phyloP scores from a whole-genome alignment of 1,140 invertebrate genomes.

The Rhagoletis pomonella region DNA sequence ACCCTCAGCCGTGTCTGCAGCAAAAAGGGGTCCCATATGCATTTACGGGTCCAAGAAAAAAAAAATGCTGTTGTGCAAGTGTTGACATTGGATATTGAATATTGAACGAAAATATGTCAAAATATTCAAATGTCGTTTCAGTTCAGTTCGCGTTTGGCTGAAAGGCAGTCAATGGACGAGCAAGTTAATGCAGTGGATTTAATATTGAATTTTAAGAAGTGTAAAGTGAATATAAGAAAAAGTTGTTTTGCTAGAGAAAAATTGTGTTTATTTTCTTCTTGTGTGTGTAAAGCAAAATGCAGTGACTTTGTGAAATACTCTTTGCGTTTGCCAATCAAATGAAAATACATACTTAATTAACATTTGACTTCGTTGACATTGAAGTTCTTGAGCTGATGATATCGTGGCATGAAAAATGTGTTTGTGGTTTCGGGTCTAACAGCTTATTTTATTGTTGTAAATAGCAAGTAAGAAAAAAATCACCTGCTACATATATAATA shows the following conservation, averaged over 20 bases:
- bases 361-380: constrained; percentile 40
- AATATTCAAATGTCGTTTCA: neutral
- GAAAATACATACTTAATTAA: neutral
- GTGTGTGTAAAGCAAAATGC: neutral
- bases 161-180: neutral
- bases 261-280: neutral
- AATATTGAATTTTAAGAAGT: too few relatives aligned
- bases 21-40: neutral
- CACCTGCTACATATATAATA: neutral
- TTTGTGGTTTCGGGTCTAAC: neutral
- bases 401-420: neutral
- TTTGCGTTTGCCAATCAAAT: neutral
- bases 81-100: constrained; percentile 51
- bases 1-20: neutral
- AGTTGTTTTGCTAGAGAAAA: neutral
- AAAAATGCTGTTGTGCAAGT: neutral
- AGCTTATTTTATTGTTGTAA: neutral
- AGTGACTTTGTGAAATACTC: neutral
- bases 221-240: too few relatives aligned
- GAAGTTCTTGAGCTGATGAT: neutral
- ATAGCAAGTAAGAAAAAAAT: neutral
- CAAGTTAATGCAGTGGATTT: too few relatives aligned
- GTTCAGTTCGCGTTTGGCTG: neutral
- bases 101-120: constrained; percentile 46
- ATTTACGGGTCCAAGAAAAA: neutral